Base-by-base conservation (phyloP, 2,888 invertebrate species). In the Fragum whitleyi region DNA sequence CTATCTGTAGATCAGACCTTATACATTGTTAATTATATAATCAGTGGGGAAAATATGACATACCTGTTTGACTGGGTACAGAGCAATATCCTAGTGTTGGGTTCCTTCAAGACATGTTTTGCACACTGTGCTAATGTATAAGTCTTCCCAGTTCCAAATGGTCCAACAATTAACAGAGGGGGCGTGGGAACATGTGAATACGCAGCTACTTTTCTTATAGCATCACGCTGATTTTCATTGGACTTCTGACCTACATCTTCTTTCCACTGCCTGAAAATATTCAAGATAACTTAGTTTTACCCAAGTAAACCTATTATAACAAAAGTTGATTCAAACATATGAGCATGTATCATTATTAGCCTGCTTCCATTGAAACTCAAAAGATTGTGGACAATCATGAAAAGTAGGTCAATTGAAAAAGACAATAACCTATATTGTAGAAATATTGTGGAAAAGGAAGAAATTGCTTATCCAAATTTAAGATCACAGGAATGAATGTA, bases 101-200 rank as follows among this genome's bases (percentile, higher is more conserved):
- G 94, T 89, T 96, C 96, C 14, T 95, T 93, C 39, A 96, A 93
- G 57, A 97, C 94, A 89, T 96, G 96, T 88, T 96, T 96, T 55
- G 97, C 96, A 0, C 96, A 96, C 89, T 94, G 93, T 0, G 97
- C 97, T 87, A 97, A 94, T 0, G 97, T 97, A 91, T 96, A 97
- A 0, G 97, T 97, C 92, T 97, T 97, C 0, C 97, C 97, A 0
- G 97, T 97, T n/a, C 97, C 97, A 93, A 96, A 97, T 0, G 97
- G 97, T 0, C 93, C 93, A n/a, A 93, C 89, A 53, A 94, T 87
- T 47, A 94, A 85, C 23, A 94, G 79, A 14, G 94, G 94, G 29
- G 92, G 92, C 21, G 39, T 39, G 55, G 86, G 85, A 53, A 86
- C 80, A 67, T 87, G 82, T 28, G 77, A 85, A 71, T 84, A 86